Base-by-base conservation (phyloP, 2,888 invertebrate species). In the Volucella inanis region DNA sequence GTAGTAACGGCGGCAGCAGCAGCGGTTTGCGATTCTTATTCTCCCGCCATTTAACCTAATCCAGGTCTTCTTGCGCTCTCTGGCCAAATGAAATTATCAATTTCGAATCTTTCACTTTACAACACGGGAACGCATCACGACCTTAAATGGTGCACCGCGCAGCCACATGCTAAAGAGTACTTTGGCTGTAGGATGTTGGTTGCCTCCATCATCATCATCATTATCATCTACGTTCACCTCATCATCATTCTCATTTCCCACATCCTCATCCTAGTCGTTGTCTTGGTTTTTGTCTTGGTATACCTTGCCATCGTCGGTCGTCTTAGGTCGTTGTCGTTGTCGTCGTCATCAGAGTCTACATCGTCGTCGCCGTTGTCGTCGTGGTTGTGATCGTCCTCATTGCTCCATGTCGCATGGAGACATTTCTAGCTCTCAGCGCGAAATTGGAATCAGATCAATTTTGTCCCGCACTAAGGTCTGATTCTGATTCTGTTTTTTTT, bases 81-180 rank as follows among this genome's bases (percentile, higher is more conserved):
- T 22, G 54, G 68, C 77, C 85, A 81, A 85, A 85, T 85, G 81
- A 85, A 85, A 85, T 87, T 88, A 88, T 89, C 89, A 89, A 88
- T 88, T 88, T 88, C 88, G 87, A 88, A 89, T 89, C 89, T 89
- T 85, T 78, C 82, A 82, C 82, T 86, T 82, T 82, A 86, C 85
- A 85, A 85, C 86, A 86, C 85, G 87, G 88, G 87, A 89, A 89
- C 89, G 89, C 89, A 89, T 89, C 89, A 89, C 89, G 89, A 89
- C 88, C 81, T 81, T 81, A 85, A 85, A 77, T 81, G 81, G 76
- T 80, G 67, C 85, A 85, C 67, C 75, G 79, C 79, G 71, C 85
- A 85, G 76, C 75, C 84, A 85, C 76, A 76, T 67, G 76, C 84
- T 75, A 50, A 72, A 74, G 54, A 61, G 59, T 10, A 61, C 65